A percentile compares a stretch with the other conserved stretches of the same genome.
These are phyloP conservation scores for Ianthella basta DNA, from an alignment of 37 sponge, comb jelly and placozoan genomes.

Conservation along the genomic window DNA sequence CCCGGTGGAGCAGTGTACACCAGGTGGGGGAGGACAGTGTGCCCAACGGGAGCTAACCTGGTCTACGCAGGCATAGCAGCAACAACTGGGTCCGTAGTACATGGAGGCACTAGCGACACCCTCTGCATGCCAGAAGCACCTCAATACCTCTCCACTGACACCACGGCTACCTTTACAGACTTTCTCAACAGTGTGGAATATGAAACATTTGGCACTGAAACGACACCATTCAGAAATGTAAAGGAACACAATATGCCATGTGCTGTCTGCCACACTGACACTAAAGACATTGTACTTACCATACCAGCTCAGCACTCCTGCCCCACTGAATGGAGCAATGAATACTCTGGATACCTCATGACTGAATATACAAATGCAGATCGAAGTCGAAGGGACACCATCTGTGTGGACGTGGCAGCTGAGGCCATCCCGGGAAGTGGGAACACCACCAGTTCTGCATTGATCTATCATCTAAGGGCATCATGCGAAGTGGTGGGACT, in stretches of 20 bases:
- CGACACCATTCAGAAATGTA: neutral
- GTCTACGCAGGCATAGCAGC: constrained; percentile 26
- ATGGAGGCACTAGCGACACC: constrained; percentile 30
- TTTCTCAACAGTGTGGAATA: constrained; percentile 24
- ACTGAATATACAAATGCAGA: neutral
- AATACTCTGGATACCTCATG: neutral
- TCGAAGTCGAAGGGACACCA: constrained; percentile 19
- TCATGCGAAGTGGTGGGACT: neutral
- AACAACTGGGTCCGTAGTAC: neutral
- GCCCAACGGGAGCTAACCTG: constrained; percentile 10
- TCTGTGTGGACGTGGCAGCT: neutral
- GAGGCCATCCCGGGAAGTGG: constrained; percentile 15
- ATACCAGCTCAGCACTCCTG: neutral
- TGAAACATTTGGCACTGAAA: constrained; percentile 6
- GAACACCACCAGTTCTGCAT: neutral
- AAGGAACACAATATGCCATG: neutral
- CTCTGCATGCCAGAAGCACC: constrained; percentile 35
- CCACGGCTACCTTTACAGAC: neutral
- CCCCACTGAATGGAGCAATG: neutral
- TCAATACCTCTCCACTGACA: constrained; percentile 21
- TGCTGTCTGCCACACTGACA: neutral
- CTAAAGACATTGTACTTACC: neutral
- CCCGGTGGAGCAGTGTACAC: constrained; percentile 19
- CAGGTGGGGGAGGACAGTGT: constrained; percentile 32
- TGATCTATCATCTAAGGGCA: neutral